Base-by-base conservation (phyloP, 2,888 invertebrate species). In the Venusia cambrica region DNA sequence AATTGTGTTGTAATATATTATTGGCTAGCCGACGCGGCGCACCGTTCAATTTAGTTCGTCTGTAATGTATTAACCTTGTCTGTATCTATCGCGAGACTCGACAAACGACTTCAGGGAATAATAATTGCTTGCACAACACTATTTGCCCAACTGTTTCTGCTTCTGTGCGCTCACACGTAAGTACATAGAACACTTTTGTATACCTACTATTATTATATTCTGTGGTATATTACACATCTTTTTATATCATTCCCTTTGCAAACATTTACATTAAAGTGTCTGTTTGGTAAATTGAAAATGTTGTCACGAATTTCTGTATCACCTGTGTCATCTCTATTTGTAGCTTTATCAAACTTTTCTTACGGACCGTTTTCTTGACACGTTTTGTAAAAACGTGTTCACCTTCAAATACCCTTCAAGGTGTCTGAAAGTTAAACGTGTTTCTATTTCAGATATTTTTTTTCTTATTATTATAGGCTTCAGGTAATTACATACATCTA, bases 31-130 rank as follows among this genome's bases (percentile, higher is more conserved):
- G n/a, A n/a, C 42, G 48, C 45, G 21, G 36, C 39, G 48, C 54
- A 46, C 54, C 49, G 53, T 62, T 59, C 50, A 58, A 64, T 63
- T 61, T 62, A 55, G 57, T 62, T 54, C 48, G 54, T 56, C 52
- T 62, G 57, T 58, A 63, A 57, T 66, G 54, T 62, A 59, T 71
- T 74, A 65, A 73, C 72, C 75, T 77, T 74, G 71, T 52, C 54
- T 52, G 48, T 42, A 49, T n/a, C n/a, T n/a, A n/a, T 57, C 45
- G 47, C 51, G 38, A 51, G 48, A 38, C 40, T 46, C 44, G 52
- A 52, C 52, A 57, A 59, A 62, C 59, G 58, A 61, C 60, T 59
- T 56, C 9, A 21, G 13, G 8, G 15, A n/a, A 17, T 48, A 41
- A 61, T 65, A 63, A 66, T 66, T 57, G 54, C 69, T 75, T 72